Evolutionary conservation across 2,113 vertebrate species (phyloP), one percentile per base, ranked within the genome.

Genomic region (Perognathus longimembris): DNA sequence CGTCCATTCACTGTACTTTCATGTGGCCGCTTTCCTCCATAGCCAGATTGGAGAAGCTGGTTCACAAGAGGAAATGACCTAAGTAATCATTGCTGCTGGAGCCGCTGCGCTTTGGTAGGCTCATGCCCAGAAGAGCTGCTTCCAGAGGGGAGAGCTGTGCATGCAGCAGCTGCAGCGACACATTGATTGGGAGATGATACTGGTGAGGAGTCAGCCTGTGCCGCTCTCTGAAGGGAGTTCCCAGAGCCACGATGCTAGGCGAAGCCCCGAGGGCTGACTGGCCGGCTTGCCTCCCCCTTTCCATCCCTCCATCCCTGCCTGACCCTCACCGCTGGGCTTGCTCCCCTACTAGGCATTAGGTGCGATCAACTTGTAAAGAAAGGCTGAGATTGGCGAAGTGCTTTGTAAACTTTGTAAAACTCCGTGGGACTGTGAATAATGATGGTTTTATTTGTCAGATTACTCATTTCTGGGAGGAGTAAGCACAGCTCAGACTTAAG

Each of bases 161-260:
- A 30, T 3, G 0, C 0, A 15, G 30, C 7, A 14, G 12, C 34
- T 12, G 28, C 50, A 30, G 75, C 21, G 17, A 1, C 6, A 9
- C 18, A 20, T 11, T 3, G 45, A 54, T 18, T 24, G 64, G 5
- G 20, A 50, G 14, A 17, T 10, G 5, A n/a, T 28, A 18, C 69
- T 40, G 18, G 20, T 10, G 32, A 61, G 54, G 22, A n/a, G 50
- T 21, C 15, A 26, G 45, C 40, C 26, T 0, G 0, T 30, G 22
- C 14, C 59, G 45, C 59, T 64, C 45, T 22, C 1, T 80, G 24
- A 38, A 70, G 73, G 30, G n/a, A 34, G 50, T 8, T 2, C 63
- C 4, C 0, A 5, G 18, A 45, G 40, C 54, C 32, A 14, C 20
- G 22, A 87, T 69, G 22, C 70, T 70, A 26, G 34, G 40, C 5